phyloP scores from a whole-genome alignment of 2,797 vertebrate genomes.

The Pseudopleuronectes americanus region DNA sequence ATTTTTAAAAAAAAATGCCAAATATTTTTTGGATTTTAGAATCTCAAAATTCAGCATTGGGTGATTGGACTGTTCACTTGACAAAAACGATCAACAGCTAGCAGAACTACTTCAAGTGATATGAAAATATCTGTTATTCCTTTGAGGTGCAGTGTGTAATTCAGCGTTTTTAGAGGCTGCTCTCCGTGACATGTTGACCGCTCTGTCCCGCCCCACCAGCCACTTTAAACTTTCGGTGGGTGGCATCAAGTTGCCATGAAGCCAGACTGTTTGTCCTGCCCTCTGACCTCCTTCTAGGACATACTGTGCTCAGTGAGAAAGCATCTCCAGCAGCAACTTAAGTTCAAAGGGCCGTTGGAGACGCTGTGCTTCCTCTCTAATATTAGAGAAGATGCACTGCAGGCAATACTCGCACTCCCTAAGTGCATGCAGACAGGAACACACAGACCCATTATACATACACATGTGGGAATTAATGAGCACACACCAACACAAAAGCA shows the following conservation, averaged over 20 bases:
- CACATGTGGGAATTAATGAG: slow-evolving; percentile 49
- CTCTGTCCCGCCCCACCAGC: slow-evolving; percentile 22
- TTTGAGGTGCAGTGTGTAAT: slow-evolving; percentile 2
- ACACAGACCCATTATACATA: slow-evolving; percentile 13
- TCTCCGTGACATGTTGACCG: slow-evolving; percentile 30
- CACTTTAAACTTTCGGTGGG: slow-evolving; percentile 54
- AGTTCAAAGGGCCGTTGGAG: slow-evolving; percentile 69
- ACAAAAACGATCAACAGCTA: too few relatives aligned
- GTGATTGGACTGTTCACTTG: too few relatives aligned
- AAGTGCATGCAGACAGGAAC: slow-evolving; percentile 53
- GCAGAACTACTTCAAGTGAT: too few relatives aligned
- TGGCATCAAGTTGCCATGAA: slow-evolving; percentile 82
- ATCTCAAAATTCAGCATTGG: too few relatives aligned
- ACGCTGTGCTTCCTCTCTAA: slow-evolving; percentile 57
- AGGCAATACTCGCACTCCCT: slow-evolving; percentile 45
- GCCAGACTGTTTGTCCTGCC: slow-evolving; percentile 82
- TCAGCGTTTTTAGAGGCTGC: neutral
- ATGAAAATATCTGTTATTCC: too few relatives aligned
- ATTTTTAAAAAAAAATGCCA: too few relatives aligned
- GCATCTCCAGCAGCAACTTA: slow-evolving; percentile 70
- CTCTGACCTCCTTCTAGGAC: slow-evolving; percentile 81
- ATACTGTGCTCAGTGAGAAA: slow-evolving; percentile 78
- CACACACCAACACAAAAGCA: slow-evolving; percentile 40
- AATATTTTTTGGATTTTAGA: too few relatives aligned
- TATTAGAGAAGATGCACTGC: slow-evolving; percentile 71